These are phyloP conservation scores for Progne subis DNA, from an alignment of 2,113 vertebrate species.

Conservation along the genomic window DNA sequence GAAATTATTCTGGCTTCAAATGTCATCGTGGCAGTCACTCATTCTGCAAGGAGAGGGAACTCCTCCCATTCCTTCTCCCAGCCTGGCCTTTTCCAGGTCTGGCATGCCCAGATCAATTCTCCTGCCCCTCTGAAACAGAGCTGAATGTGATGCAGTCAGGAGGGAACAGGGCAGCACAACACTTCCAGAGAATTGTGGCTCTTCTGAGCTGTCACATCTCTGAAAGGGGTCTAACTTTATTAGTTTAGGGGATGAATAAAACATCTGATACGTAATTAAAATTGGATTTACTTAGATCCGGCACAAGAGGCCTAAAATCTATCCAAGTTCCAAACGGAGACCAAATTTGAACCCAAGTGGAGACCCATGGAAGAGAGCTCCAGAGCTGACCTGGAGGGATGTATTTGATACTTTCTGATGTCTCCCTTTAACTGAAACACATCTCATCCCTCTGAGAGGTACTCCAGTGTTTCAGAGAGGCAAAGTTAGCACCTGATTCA, in stretches of 20 bases:
- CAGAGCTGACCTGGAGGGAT: not conserved
- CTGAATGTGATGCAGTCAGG: not conserved
- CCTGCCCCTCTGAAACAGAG: not conserved
- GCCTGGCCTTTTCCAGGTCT: not conserved
- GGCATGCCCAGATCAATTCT: not conserved
- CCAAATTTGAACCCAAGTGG: not conserved
- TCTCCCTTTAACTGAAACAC: not conserved
- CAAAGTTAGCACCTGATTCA: not conserved
- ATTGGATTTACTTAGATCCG: not conserved
- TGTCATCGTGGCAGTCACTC: not conserved
- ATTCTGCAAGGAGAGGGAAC: not conserved
- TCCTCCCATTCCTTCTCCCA: not conserved
- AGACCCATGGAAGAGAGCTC: not conserved
- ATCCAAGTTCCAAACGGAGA: not conserved
- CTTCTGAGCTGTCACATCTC: not conserved
- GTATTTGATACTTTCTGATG: not conserved
- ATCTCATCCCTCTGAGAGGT: not conserved
- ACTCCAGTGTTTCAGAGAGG: not conserved
- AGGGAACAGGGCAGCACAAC: not conserved
- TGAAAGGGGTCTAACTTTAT: not conserved
- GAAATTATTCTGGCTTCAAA: slow-evolving; percentile 28
- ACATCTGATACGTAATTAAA: not conserved
- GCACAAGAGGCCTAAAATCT: not conserved
- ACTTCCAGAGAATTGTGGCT: not conserved
- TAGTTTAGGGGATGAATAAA: not conserved